A percentile compares a stretch with the other conserved stretches of the same genome.
Conservation (phyloP, 2,113 vertebrate genomes). For the Cyphomyrus discorhynchus region DNA sequence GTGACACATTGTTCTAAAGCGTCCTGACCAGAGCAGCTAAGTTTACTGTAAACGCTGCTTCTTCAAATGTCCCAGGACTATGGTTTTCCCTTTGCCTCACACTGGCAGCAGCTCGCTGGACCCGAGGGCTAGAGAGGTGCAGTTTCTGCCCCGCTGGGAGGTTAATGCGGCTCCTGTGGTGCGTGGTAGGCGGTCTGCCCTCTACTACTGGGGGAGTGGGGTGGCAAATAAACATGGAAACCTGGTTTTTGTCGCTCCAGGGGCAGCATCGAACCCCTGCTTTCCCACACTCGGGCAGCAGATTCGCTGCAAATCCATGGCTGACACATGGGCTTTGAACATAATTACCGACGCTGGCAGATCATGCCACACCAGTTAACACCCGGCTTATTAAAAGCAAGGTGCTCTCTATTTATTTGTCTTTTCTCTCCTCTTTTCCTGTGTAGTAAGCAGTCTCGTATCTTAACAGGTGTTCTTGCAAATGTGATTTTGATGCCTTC, state of each 20-base stretch:
- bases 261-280: not conserved
- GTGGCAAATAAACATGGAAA: not conserved
- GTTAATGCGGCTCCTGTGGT: not conserved
- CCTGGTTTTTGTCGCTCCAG: not conserved
- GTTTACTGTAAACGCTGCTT: not conserved
- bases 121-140: not conserved
- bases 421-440: not conserved
- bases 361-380: not conserved
- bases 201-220: not conserved
- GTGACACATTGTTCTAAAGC: not conserved
- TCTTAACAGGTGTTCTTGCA: not conserved
- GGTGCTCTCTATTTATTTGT: not conserved
- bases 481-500: slow-evolving; percentile 7
- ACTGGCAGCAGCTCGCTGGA: not conserved
- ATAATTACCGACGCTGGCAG: not conserved
- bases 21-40: not conserved
- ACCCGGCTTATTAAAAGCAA: not conserved
- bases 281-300: not conserved
- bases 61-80: not conserved
- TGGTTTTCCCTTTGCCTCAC: not conserved
- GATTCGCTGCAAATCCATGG: not conserved
- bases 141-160: not conserved
- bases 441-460: not conserved
- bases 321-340: not conserved
- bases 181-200: not conserved